Evolutionary conservation across 2,797 vertebrate species (phyloP).

Genomic region (Phoxinus dragarum): DNA sequence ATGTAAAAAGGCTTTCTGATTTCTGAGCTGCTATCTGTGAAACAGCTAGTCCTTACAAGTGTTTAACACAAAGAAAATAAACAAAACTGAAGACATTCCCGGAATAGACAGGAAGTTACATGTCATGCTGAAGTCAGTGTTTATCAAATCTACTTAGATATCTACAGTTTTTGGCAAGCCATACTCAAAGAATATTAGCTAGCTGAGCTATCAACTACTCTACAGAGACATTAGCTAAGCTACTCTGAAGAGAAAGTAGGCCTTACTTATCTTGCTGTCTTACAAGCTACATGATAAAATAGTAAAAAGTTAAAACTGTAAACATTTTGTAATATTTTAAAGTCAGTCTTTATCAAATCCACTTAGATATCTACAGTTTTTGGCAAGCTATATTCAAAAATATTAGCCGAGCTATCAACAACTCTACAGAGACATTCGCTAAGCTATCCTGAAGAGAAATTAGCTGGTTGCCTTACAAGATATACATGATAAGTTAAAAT

Average conservation of each 20-base stretch:
- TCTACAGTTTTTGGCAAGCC: slow-evolving; percentile 8
- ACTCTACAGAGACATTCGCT: background rate
- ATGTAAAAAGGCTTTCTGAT: slow-evolving; percentile 38
- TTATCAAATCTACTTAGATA: background rate
- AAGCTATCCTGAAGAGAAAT: background rate
- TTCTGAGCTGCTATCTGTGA: slow-evolving; percentile 18
- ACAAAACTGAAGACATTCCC: slow-evolving; percentile 27
- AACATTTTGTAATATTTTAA: background rate
- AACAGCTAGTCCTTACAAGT: slow-evolving; percentile 34
- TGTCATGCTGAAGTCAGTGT: slow-evolving; percentile 22
- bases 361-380: background rate
- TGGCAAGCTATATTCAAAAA: too few relatives aligned
- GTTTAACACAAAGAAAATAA: slow-evolving; percentile 45
- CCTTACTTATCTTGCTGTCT: background rate
- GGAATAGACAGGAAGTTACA: slow-evolving; percentile 15
- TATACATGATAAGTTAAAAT: background rate
- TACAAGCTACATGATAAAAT: background rate
- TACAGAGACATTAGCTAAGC: background rate
- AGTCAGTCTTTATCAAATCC: background rate
- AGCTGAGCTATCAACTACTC: background rate
- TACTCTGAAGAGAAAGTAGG: background rate
- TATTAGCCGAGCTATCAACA: background rate
- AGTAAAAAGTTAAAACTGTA: background rate
- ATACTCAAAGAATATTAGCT: background rate
- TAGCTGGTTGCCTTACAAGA: background rate